Percentiles rank a stretch among this genome's conserved stretches.
Evolutionary conservation across 2,113 vertebrate species (phyloP).

Genomic region (Myrmophylax atrothorax): DNA sequence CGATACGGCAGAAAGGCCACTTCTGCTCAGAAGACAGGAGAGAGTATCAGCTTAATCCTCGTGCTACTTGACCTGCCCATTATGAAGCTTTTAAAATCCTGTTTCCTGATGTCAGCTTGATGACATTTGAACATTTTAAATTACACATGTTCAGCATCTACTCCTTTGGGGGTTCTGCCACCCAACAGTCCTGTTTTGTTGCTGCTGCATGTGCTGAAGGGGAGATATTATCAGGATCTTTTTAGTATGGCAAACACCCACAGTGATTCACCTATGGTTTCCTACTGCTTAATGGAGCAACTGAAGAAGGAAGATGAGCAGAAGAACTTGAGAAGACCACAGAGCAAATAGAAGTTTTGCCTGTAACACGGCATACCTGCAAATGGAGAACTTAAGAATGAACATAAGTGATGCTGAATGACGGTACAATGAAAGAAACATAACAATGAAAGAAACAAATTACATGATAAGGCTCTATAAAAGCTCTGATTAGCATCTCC

Average conservation of each 20-base stretch:
- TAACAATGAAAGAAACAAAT: background rate
- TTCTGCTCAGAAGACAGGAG: background rate
- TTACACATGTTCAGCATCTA: background rate
- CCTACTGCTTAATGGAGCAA: background rate
- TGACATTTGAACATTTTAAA: background rate
- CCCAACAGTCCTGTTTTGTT: background rate
- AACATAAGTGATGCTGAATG: background rate
- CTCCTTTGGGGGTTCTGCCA: background rate
- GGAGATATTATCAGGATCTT: background rate
- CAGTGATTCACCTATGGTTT: background rate
- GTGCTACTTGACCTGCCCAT: background rate
- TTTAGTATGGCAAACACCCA: background rate
- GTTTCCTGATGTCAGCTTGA: background rate
- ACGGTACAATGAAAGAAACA: background rate
- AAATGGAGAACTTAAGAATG: background rate
- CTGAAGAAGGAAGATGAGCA: background rate
- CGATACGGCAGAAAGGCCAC: background rate
- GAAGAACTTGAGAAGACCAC: background rate
- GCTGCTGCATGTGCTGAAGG: background rate
- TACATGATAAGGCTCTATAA: background rate
- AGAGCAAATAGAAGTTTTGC: background rate
- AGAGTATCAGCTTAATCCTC: background rate
- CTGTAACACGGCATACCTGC: fast-evolving
- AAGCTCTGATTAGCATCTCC: background rate
- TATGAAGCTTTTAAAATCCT: background rate